These are phyloP conservation scores for Drosophila ironensis DNA, from an alignment of 1,140 invertebrate genomes.

Conservation along the genomic window DNA sequence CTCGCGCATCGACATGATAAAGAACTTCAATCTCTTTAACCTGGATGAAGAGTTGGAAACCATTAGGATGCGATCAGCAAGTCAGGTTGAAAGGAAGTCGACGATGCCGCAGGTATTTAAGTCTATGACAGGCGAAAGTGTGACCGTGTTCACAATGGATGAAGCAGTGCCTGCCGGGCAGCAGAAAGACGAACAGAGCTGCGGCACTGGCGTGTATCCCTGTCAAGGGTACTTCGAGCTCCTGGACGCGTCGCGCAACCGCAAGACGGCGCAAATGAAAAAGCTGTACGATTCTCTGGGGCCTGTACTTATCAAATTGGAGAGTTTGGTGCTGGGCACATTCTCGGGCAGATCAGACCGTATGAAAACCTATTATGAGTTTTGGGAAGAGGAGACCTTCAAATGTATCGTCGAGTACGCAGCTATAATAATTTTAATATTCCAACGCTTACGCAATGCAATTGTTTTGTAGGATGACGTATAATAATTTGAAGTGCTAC, in stretches of 20 bases:
- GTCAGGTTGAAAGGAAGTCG: neutral
- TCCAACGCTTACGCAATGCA: too few species aligned
- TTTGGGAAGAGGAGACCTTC: constrained; percentile 88
- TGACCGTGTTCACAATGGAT: constrained; percentile 33
- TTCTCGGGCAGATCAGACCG: constrained; percentile 85
- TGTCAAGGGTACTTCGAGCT: constrained; percentile 81
- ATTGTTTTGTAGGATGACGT: constrained; percentile 54
- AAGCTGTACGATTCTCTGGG: constrained; percentile 88
- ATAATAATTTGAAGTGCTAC: constrained; percentile 88
- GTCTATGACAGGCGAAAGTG: constrained; percentile 22
- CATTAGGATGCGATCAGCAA: neutral
- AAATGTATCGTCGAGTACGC: constrained; percentile 83
- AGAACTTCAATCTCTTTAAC: constrained; percentile 85
- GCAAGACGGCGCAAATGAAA: constrained; percentile 86
- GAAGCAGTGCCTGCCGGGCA: constrained; percentile 13
- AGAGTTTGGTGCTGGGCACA: constrained; percentile 88
- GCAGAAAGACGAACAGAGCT: constrained; percentile 29
- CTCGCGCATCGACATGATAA: constrained; percentile 84
- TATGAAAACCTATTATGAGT: constrained; percentile 87
- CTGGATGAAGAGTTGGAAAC: constrained; percentile 55
- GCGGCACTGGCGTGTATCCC: constrained; percentile 65
- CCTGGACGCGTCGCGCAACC: constrained; percentile 86
- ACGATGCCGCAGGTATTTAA: constrained; percentile 7
- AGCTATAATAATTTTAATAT: fast-evolving
- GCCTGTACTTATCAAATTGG: constrained; percentile 91